Evolutionary conservation across 2,113 vertebrate species (phyloP), one percentile per base, ranked within the genome.

Genomic region (Oreamnos americanus): DNA sequence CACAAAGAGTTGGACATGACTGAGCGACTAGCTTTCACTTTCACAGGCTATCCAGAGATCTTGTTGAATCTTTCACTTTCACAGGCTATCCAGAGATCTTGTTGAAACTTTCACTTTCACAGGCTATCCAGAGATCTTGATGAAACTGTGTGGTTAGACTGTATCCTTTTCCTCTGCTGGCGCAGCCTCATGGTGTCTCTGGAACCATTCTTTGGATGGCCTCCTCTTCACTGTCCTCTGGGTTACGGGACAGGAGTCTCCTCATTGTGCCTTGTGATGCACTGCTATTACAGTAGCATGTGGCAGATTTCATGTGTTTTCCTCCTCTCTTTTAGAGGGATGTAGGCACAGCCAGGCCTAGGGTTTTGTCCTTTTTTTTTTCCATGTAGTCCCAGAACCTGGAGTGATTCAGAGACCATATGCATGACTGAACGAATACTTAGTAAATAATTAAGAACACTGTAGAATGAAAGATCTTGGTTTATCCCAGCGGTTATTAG

Each of bases 1-100:
- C 11, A 0, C 19, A 71, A 36, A 36, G 5, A 39, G n/a, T 6
- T 13, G 10, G 19, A 39, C 19, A 23, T 0, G 0, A 39, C n/a
- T 39, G 67, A 39, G 10, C 5, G 0, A 74, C 67, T 12, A 71
- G 12, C 9, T 71, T 71, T 67, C 62, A 67, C 33, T 64, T 62
- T 15, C 28, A 30, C 60, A 62, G 60, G 60, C 17, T 47, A 47
- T 12, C 47, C 47, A 47, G 47, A 47, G 47, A 47, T 43, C 43
- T 43, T 43, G 43, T 43, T 43, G 43, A 43, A 43, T 43, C 9
- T 71, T 71, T 67, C 62, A 67, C 33, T 64, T 62, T 15, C 28
- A 30, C 60, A 62, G 60, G 62, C 17, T 49, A 49, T 49, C 12
- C 12, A 49, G 47, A 13, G 47, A 47, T 5, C 3, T 91, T 39